Conservation (phyloP, 1,140 invertebrate genomes). For the Aporrectodea caliginosa region DNA sequence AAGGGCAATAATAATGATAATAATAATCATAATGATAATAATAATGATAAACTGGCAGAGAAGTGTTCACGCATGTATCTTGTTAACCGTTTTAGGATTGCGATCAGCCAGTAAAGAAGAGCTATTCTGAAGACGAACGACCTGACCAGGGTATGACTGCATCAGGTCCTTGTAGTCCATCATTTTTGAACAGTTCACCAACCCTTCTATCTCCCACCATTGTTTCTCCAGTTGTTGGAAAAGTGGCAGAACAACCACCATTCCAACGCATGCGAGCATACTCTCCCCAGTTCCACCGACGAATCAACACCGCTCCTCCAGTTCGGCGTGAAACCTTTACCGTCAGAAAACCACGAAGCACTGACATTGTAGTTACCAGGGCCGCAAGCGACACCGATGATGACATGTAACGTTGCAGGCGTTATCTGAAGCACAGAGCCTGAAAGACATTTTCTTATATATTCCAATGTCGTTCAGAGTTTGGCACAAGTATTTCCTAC, state of each 20-base stretch:
- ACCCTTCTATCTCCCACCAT: neutral
- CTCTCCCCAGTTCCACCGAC: neutral
- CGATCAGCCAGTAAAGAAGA: neutral
- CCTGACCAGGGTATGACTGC: neutral
- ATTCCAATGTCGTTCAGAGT: too few relatives aligned
- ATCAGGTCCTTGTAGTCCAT: neutral
- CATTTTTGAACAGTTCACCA: neutral
- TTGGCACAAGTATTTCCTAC: too few relatives aligned
- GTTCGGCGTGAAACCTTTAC: neutral
- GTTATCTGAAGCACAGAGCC: too few relatives aligned
- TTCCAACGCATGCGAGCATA: neutral
- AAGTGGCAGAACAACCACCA: neutral
- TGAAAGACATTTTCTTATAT: too few relatives aligned
- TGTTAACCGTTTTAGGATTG: neutral
- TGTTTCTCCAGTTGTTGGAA: neutral
- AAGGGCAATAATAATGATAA: too few relatives aligned
- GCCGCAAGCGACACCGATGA: neutral
- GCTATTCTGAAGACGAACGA: neutral
- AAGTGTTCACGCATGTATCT: too few relatives aligned
- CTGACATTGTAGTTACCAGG: neutral
- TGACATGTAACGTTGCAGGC: neutral
- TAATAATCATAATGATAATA: too few relatives aligned
- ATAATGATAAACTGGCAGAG: too few relatives aligned
- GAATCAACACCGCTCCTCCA: neutral
- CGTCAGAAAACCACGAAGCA: neutral